phyloP scores from a whole-genome alignment of 2,113 vertebrate species.

The Aix galericulata region DNA sequence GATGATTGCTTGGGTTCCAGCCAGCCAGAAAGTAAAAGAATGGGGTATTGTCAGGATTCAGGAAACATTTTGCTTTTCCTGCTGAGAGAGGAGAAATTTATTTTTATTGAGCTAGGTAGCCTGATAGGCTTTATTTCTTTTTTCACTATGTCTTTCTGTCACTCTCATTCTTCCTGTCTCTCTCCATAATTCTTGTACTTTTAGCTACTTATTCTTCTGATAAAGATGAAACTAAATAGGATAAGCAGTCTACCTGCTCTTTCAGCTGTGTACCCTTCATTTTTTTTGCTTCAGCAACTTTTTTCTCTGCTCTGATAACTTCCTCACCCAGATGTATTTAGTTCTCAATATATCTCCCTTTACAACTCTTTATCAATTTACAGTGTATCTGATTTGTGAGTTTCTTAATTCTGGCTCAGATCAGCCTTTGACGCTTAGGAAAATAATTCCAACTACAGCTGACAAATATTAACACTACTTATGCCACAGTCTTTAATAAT shows the following conservation, averaged over 20 bases:
- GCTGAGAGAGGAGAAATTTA: not conserved
- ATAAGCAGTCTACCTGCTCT: not conserved
- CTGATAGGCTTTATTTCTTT: conserved; percentile 15
- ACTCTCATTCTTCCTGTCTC: not conserved
- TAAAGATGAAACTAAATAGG: conserved; percentile 8
- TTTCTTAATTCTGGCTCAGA: not conserved
- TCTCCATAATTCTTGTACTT: not conserved
- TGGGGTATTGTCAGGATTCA: not conserved
- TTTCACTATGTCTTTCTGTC: not conserved
- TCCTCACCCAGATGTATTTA: not conserved
- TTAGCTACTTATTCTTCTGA: not conserved
- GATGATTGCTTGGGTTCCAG: not conserved
- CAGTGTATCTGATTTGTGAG: not conserved
- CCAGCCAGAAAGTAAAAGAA: conserved; percentile 1
- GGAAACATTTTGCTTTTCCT: conserved; percentile 17
- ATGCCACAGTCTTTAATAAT: not conserved
- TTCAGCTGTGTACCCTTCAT: not conserved
- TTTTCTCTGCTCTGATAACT: not conserved
- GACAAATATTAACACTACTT: not conserved
- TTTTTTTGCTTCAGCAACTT: not conserved
- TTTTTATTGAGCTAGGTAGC: not conserved
- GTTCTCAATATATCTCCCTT: not conserved
- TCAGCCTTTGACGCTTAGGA: not conserved
- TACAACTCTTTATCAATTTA: not conserved
- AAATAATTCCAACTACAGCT: not conserved